Percentiles rank a stretch among this genome's conserved stretches.
These are phyloP conservation scores for Phylloscopus trochiloides DNA, from an alignment of 2,113 vertebrate genomes.

Conservation along the genomic window DNA sequence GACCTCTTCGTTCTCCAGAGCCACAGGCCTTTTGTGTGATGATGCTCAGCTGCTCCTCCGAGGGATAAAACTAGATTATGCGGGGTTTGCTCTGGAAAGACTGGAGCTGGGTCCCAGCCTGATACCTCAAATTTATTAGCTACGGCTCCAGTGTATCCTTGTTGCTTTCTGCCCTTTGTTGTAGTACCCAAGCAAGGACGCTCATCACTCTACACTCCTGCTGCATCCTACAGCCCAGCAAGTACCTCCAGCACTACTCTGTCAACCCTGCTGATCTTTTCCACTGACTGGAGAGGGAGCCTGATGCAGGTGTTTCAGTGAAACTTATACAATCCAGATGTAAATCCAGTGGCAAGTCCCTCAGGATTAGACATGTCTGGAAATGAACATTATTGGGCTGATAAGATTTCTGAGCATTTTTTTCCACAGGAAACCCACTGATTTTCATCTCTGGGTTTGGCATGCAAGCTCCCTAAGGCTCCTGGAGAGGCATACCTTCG, in stretches of 20 bases:
- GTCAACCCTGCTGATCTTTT: neutral
- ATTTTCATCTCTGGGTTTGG: constrained; percentile 50
- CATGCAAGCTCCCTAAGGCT: constrained; percentile 36
- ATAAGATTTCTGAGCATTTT: constrained; percentile 61
- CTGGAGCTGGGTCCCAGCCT: neutral
- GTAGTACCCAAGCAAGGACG: neutral
- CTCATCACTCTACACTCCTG: neutral
- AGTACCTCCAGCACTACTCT: neutral
- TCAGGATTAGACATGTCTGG: constrained; percentile 62
- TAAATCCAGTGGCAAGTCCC: constrained; percentile 63
- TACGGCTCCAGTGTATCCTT: neutral
- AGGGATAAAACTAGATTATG: neutral
- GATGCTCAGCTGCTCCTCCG: neutral
- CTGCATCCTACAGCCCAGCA: fast-evolving
- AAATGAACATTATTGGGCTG: constrained; percentile 59
- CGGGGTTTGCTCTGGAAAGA: neutral
- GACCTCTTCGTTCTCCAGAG: neutral
- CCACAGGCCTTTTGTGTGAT: neutral
- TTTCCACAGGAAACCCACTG: constrained; percentile 63
- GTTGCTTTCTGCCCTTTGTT: neutral
- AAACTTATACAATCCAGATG: constrained; percentile 63
- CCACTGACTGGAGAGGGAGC: neutral
- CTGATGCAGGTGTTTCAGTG: constrained; percentile 51
- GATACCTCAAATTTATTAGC: neutral
- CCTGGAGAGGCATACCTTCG: constrained; percentile 4